Evolutionary conservation across 2,888 invertebrate genomes (phyloP), one percentile per base, ranked within the genome.

Genomic region (Augochlorella aurata): DNA sequence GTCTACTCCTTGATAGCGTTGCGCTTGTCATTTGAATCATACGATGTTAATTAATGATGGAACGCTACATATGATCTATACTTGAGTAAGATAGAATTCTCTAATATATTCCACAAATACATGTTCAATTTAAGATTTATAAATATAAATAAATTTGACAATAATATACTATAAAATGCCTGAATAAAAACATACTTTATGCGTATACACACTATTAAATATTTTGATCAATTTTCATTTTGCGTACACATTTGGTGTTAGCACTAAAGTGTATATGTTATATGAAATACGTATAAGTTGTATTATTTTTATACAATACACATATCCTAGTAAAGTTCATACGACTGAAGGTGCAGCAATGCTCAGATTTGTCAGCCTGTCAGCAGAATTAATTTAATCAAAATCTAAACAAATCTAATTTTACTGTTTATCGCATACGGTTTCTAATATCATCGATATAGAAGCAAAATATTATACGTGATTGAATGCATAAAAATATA

Each of bases 361-460:
- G 18, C 7, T 58, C 50, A 54, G 18, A 68, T 76, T 82, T 75
- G 68, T 29, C 49, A 72, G 9, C 63, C 12, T 69, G 76, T 9
- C 24, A 52, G 24, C 18, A 50, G 54, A 49, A 54, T 61, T 50
- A 49, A 54, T 61, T 38, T 45, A 61, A 70, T 71, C 29, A 52
- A 54, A 75, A 65, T 50, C 47, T n/a, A 21, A 70, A 8, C 2
- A 81, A 71, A 74, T 74, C 44, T 67, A 58, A 72, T 72, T 72
- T n/a, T 72, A 54, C 49, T 44, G 16, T 68, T 49, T 45, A 69
- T 29, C 44, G 2, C 63, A 18, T 58, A 63, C 14, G 14, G 44
- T 54, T 50, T 29, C 29, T 65, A 70, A 63, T 67, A 74, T 29
- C n/a, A 16, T 29, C 12, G 14, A 54, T 21, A 49, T 50, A 9